Conservation (phyloP, 1,140 invertebrate genomes). For the Diploscapter pachys region DNA sequence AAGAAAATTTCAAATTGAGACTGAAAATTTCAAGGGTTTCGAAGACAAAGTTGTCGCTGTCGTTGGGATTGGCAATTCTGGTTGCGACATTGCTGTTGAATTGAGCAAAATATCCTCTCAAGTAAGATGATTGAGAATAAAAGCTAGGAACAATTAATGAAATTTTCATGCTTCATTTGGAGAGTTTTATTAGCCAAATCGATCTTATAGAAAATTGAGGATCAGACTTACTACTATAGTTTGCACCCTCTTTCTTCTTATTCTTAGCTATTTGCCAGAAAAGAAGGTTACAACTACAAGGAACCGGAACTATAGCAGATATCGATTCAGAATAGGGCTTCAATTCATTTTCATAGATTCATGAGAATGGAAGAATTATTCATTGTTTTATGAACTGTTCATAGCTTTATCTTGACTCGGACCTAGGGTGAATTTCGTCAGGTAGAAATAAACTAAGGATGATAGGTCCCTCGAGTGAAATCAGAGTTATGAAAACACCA, state of each 20-base stretch:
- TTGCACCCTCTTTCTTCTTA: too few relatives aligned
- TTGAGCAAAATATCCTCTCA: constrained; percentile 59
- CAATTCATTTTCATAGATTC: too few relatives aligned
- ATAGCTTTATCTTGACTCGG: too few relatives aligned
- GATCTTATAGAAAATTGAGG: constrained; percentile 5
- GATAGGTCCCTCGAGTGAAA: neutral
- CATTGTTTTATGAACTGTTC: too few relatives aligned
- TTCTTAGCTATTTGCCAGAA: too few relatives aligned
- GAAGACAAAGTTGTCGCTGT: constrained; percentile 60
- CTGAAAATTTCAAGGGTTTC: constrained; percentile 43
- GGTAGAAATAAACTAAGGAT: too few relatives aligned
- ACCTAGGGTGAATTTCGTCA: too few relatives aligned
- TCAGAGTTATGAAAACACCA: neutral
- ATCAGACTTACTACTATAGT: neutral
- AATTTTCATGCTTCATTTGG: neutral
- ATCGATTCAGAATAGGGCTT: too few relatives aligned
- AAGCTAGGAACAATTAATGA: constrained; percentile 1
- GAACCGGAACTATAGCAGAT: too few relatives aligned
- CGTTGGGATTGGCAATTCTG: constrained; percentile 65
- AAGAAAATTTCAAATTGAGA: constrained; percentile 6
- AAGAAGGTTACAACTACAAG: too few relatives aligned
- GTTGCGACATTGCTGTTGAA: constrained; percentile 64
- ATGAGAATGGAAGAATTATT: too few relatives aligned
- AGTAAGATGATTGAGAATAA: constrained; percentile 56
- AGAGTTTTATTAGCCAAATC: neutral